phyloP scores from a whole-genome alignment of 2,797 vertebrate species.

The Alcedo atthis region DNA sequence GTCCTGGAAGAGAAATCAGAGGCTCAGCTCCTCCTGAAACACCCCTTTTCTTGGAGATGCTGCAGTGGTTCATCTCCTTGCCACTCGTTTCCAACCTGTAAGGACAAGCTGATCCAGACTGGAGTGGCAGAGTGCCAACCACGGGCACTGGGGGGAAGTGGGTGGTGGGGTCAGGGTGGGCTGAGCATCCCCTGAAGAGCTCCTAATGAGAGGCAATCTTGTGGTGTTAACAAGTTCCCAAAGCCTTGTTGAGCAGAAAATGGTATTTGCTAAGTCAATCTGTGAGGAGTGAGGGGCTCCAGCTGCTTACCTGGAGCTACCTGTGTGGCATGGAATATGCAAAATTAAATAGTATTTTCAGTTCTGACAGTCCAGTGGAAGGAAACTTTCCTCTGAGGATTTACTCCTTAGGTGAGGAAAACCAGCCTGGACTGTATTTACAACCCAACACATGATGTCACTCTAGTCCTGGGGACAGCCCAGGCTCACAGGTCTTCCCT shows the following conservation, averaged over 20 bases:
- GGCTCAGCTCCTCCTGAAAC: not conserved
- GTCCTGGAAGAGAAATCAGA: constrained; percentile 80
- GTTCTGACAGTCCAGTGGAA: not conserved
- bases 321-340: accelerated
- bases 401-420: not conserved
- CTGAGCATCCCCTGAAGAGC: not conserved
- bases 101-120: not conserved
- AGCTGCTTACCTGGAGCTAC: not conserved
- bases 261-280: not conserved
- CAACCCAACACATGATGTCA: not conserved
- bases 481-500: not conserved
- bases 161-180: not conserved
- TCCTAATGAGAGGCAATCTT: not conserved
- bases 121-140: not conserved
- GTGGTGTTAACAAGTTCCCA: not conserved
- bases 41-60: not conserved
- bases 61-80: not conserved
- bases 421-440: not conserved
- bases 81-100: not conserved
- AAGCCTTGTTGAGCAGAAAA: not conserved
- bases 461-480: not conserved
- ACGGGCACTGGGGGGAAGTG: not conserved
- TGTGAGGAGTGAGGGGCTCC: not conserved
- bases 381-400: not conserved
- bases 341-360: not conserved